Base-by-base conservation (phyloP, 2,113 vertebrate species). In the Neomonachus schauinslandi region DNA sequence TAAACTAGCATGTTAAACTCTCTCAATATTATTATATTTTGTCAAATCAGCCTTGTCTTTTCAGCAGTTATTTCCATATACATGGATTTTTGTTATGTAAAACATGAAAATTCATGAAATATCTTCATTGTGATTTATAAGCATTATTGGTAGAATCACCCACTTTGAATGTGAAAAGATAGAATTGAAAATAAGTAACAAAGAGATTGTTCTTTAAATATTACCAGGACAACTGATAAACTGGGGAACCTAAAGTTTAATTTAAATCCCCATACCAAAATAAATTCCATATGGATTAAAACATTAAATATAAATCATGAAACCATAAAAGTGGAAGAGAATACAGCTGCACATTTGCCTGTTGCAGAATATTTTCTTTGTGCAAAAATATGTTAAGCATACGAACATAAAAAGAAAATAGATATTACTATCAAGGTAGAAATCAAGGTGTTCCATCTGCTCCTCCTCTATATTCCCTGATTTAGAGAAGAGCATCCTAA, bases 71-170 rank as follows among this genome's bases (percentile, higher is more conserved):
- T 95, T 89, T 76, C 63, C 89, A 95, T n/a, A 59, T 63, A 46
- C 51, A 59, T 71, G 53, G n/a, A 76, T 18, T 51, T 87, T 91
- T 94, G 13, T 79, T 67, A 67, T 22, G 1, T 13, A 72, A 19
- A 92, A 46, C 61, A 92, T 31, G 14, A 72, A 94, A 95, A 24
- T 67, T 92, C 55, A 95, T 36, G 28, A 95, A 95, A 61, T 95
- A 61, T n/a, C 59, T 88, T 79, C 46, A 85, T 28, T 67, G 39
- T 97, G 15, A 94, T 53, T 51, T 84, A 74, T n/a, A 94, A 59
- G n/a, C 12, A 89, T 92, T 84, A 88, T 36, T 80, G 36, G 4
- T 39, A 86, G 8, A 81, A 79, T 51, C 57, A 85, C 13, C 33
- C 42, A 91, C 51, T 96, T 71, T 88, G 36, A 89, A 61, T 81